Percentiles rank a stretch among this genome's conserved stretches.
These are phyloP conservation scores for Idris sp. DNA, from an alignment of 1,140 invertebrate species.

Conservation along the genomic window DNA sequence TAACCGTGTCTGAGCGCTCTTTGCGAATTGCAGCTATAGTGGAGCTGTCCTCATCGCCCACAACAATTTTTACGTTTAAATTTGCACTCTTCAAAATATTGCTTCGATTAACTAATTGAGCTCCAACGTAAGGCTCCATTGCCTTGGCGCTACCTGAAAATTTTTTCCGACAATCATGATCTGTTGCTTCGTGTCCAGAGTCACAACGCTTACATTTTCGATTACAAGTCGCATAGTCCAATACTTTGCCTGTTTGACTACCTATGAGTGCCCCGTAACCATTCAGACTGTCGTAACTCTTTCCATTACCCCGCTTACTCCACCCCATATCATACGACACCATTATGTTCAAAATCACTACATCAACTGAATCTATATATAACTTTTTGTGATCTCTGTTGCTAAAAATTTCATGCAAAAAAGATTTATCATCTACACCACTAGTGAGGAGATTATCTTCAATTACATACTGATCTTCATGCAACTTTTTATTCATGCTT, in stretches of 20 bases:
- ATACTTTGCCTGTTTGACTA: constrained; percentile 7
- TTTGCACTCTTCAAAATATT: constrained; percentile 32
- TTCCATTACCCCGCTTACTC: constrained; percentile 35
- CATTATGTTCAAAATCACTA: constrained; percentile 13
- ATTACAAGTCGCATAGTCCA: constrained; percentile 37
- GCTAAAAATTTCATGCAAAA: too few relatives aligned
- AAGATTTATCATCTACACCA: too few relatives aligned
- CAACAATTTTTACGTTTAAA: constrained; percentile 28
- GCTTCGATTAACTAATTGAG: constrained; percentile 36
- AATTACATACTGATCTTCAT: too few relatives aligned
- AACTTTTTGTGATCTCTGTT: too few relatives aligned
- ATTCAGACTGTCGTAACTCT: constrained; percentile 35
- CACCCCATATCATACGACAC: constrained; percentile 49
- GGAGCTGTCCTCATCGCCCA: constrained; percentile 53
- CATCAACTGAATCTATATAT: too few relatives aligned
- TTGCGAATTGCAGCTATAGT: constrained; percentile 39
- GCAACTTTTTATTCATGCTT: too few relatives aligned
- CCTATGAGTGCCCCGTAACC: constrained; percentile 43
- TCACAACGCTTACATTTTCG: constrained; percentile 53
- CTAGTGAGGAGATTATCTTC: too few relatives aligned
- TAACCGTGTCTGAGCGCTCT: constrained; percentile 13
- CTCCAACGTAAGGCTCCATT: constrained; percentile 45
- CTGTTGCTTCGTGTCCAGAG: constrained; percentile 15
- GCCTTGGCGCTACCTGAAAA: constrained; percentile 51
- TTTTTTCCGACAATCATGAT: constrained; percentile 58